Conservation (phyloP, 2,888 invertebrate species). For the Asteroscopus sphinx region DNA sequence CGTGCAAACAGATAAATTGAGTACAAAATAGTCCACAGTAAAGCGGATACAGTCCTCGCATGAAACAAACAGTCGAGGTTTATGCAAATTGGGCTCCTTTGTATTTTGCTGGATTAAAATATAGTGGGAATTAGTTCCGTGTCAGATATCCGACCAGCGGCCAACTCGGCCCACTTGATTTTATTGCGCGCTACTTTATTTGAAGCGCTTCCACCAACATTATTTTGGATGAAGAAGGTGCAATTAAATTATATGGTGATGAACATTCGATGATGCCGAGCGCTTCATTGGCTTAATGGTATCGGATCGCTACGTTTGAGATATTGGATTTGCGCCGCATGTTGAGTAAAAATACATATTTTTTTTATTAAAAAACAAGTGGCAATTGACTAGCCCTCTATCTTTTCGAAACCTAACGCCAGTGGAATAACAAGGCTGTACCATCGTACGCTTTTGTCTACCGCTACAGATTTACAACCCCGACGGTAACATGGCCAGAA, state of each 20-base stretch:
- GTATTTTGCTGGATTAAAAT: conserved; percentile 88
- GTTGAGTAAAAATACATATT: neutral
- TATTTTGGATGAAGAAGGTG: conserved; percentile 62
- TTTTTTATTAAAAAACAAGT: neutral
- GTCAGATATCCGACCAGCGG: conserved; percentile 80
- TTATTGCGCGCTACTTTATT: conserved; percentile 79
- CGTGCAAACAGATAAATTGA: conserved; percentile 82
- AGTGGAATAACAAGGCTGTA: conserved; percentile 21
- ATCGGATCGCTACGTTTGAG: neutral
- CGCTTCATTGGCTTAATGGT: conserved; percentile 30
- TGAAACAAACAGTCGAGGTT: conserved; percentile 88
- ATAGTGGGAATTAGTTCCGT: conserved; percentile 88
- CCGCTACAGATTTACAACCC: conserved; percentile 30
- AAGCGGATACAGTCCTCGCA: conserved; percentile 86
- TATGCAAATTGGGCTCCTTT: conserved; percentile 89
- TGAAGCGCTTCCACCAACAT: conserved; percentile 68
- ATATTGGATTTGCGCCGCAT: conserved; percentile 4
- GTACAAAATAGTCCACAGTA: conserved; percentile 82
- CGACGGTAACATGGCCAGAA: conserved; percentile 27
- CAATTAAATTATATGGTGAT: conserved; percentile 46
- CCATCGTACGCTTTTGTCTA: conserved; percentile 31
- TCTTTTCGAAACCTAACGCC: neutral
- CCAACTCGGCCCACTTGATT: conserved; percentile 79
- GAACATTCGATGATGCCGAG: conserved; percentile 24
- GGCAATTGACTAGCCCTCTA: neutral